Evolutionary conservation across 2,888 invertebrate species (phyloP).

Genomic region (Bhutanitis thaidina): DNA sequence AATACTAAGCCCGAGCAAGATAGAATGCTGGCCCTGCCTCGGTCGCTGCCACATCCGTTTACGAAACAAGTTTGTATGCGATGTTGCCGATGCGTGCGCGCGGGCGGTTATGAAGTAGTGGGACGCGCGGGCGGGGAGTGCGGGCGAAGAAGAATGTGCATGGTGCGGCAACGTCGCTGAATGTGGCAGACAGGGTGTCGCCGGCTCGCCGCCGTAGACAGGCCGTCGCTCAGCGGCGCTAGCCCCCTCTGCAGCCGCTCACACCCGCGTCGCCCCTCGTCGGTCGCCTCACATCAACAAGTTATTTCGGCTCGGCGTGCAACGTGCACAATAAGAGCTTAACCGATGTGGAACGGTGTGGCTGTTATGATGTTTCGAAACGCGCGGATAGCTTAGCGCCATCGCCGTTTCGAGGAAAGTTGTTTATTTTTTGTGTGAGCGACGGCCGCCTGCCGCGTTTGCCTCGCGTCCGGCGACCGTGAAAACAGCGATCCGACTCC

Average conservation of each 20-base stretch:
- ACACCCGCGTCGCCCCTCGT: slow-evolving; percentile 51
- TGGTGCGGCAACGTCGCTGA: slow-evolving; percentile 84
- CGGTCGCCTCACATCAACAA: slow-evolving; percentile 71
- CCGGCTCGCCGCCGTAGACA: slow-evolving; percentile 91
- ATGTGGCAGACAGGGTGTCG: slow-evolving; percentile 97
- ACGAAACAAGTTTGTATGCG: slow-evolving; percentile 84
- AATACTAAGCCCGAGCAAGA: slow-evolving; percentile 43
- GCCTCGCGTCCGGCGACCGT: slow-evolving; percentile 67
- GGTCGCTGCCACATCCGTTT: slow-evolving; percentile 84
- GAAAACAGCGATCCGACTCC: slow-evolving; percentile 58
- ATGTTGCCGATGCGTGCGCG: slow-evolving; percentile 75
- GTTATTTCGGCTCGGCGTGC: slow-evolving; percentile 71
- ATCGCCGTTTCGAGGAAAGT: slow-evolving; percentile 77
- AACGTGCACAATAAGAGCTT: slow-evolving; percentile 52
- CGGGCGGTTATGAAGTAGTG: slow-evolving; percentile 62
- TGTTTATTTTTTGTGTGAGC: slow-evolving; percentile 68
- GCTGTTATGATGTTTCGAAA: slow-evolving; percentile 51
- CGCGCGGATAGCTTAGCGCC: slow-evolving; percentile 62
- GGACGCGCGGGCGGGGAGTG: slow-evolving; percentile 49
- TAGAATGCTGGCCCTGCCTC: slow-evolving; percentile 61
- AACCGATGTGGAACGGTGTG: slow-evolving; percentile 41
- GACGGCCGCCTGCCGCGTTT: slow-evolving; percentile 64
- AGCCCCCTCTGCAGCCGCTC: slow-evolving; percentile 39
- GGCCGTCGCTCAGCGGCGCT: slow-evolving; percentile 84
- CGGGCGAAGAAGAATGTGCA: slow-evolving; percentile 77